Conservation (phyloP, 2,888 invertebrate genomes). For the Tortrix viridana region DNA sequence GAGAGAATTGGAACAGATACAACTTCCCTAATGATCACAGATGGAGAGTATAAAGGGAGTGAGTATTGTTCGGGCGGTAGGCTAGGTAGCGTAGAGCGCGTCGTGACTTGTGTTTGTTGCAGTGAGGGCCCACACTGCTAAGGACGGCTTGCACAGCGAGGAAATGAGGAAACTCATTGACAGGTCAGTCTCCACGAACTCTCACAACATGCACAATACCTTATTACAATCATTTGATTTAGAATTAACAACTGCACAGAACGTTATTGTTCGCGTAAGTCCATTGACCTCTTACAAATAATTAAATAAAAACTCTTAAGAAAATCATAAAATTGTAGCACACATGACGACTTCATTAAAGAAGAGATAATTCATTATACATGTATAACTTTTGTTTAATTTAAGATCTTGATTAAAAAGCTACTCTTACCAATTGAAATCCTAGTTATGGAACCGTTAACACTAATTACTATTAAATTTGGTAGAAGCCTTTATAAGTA, state of each 20-base stretch:
- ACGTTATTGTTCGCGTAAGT: background rate
- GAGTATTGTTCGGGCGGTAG: slow-evolving; percentile 58
- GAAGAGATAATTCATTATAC: too few relatives aligned
- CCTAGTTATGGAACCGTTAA: too few relatives aligned
- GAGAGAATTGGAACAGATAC: too few relatives aligned
- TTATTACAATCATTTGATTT: slow-evolving; percentile 3
- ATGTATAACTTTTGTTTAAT: too few relatives aligned
- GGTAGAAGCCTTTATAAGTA: too few relatives aligned
- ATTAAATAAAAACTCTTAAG: too few relatives aligned
- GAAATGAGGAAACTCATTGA: slow-evolving; percentile 99
- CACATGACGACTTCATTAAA: too few relatives aligned
- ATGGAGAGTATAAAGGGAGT: slow-evolving; percentile 23
- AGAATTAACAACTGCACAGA: background rate
- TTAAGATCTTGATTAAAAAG: too few relatives aligned
- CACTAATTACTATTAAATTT: too few relatives aligned
- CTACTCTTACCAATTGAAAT: too few relatives aligned
- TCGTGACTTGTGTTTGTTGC: slow-evolving; percentile 84
- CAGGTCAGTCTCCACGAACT: slow-evolving; percentile 89
- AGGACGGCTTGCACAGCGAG: slow-evolving; percentile 97
- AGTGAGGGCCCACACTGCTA: slow-evolving; percentile 88
- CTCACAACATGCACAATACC: slow-evolving; percentile 38
- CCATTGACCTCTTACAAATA: too few relatives aligned
- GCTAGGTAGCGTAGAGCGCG: slow-evolving; percentile 78
- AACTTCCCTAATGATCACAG: background rate
- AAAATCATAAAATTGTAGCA: too few relatives aligned